phyloP scores from a whole-genome alignment of 2,888 invertebrate species.

The Caenorhabditis parvicauda region DNA sequence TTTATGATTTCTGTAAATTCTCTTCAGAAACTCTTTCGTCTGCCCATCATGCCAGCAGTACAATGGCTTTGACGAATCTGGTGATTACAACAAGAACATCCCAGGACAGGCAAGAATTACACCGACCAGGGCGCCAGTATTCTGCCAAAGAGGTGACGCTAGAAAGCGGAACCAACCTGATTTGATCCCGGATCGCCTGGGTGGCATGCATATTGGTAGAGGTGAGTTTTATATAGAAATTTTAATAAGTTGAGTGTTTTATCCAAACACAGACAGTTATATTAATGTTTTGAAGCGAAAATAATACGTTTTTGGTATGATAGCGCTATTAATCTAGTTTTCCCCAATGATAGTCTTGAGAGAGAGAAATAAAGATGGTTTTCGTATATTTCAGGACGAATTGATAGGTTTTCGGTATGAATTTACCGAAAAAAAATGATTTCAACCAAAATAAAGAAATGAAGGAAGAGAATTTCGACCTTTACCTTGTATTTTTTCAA shows the following conservation, averaged over 20 bases:
- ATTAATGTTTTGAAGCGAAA: too few species aligned
- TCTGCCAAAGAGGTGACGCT: slow-evolving; percentile 7
- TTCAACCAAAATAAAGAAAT: too few species aligned
- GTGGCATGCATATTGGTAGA: slow-evolving; percentile 16
- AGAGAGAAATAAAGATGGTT: background rate
- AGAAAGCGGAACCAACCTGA: background rate
- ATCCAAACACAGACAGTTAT: too few species aligned
- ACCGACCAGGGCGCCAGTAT: slow-evolving; percentile 3
- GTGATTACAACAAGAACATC: slow-evolving; percentile 43
- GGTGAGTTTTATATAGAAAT: too few species aligned
- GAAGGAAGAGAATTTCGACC: too few species aligned
- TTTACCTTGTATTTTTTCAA: background rate
- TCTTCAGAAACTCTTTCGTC: slow-evolving; percentile 29
- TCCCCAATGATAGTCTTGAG: too few species aligned
- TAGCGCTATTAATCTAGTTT: too few species aligned
- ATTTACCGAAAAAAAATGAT: too few species aligned
- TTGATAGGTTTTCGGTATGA: background rate
- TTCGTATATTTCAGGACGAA: background rate
- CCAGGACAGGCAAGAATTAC: slow-evolving; percentile 14
- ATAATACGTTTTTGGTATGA: too few species aligned
- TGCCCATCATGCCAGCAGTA: slow-evolving; percentile 47
- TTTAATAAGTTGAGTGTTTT: too few species aligned
- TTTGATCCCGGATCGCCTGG: slow-evolving; percentile 8
- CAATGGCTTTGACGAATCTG: slow-evolving; percentile 46
- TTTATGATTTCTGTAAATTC: background rate